Conservation (phyloP, 2,888 invertebrate species). For the Phalangium opilio region DNA sequence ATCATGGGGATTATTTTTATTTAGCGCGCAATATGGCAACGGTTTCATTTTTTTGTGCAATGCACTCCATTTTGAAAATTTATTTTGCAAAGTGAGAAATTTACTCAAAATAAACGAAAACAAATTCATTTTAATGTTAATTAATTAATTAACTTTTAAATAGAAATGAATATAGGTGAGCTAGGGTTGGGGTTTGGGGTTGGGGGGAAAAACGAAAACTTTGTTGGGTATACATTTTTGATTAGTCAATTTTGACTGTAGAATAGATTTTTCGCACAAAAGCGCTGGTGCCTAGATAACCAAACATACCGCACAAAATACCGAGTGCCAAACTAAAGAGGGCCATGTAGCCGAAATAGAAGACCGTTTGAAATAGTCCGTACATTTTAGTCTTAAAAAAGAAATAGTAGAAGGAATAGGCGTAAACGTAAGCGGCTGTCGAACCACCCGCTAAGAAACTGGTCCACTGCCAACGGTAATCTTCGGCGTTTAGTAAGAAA, state of each 20-base stretch:
- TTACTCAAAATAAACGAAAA: no score
- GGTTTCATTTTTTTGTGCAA: no score
- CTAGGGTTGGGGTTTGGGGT: no score
- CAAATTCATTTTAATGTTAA: no score
- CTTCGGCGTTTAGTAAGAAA: slow-evolving; percentile 96
- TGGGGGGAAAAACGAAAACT: no score
- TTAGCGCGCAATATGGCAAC: no score
- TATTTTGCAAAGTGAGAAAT: no score
- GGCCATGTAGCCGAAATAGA: slow-evolving; percentile 99
- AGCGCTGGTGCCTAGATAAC: slow-evolving; percentile 87
- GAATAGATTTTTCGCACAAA: slow-evolving; percentile 99
- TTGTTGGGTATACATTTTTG: no score
- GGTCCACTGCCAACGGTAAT: slow-evolving; percentile 76
- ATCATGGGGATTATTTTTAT: no score
- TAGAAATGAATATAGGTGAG: no score
- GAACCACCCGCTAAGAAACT: slow-evolving; percentile 53
- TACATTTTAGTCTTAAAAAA: slow-evolving; percentile 99
- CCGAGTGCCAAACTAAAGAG: slow-evolving; percentile 90
- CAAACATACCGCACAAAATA: slow-evolving; percentile 78
- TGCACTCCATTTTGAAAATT: no score
- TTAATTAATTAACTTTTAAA: no score
- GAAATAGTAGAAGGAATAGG: slow-evolving; percentile 98
- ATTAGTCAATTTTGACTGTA: slow-evolving; percentile 97
- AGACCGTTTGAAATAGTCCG: slow-evolving; percentile 95
- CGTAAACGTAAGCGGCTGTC: slow-evolving; percentile 88